Evolutionary conservation across 2,113 vertebrate species (phyloP), one percentile per base, ranked within the genome.

Genomic region (Myotis yumanensis): DNA sequence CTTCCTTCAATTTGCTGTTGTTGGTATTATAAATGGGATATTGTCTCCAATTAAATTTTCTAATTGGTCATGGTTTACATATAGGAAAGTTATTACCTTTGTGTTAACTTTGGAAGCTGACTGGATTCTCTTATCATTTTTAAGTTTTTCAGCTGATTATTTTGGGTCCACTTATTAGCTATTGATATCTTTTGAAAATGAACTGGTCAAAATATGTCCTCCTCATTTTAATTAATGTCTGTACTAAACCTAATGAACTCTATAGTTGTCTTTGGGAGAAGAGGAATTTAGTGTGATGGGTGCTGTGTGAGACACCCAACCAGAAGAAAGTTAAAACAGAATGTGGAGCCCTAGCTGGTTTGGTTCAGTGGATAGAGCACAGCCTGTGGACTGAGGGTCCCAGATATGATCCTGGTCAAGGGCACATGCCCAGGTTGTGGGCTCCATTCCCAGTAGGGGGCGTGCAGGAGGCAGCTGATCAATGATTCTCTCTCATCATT

Each of bases 31-130:
- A 87, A 82, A n/a, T 20, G 35, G 52, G 46, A 69, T 66, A 37
- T 81, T 90, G 69, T 32, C 43, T 76, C 51, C 72, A 32, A 51
- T 76, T 91, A 82, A 43, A 57, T 64, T 89, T 93, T 81, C 46
- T n/a, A 88, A 72, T 72, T 81, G 64, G 54, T 40, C 76, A 68
- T 76, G 30, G 5, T 62, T 91, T 72, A 25, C 51, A n/a, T 87
- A 80, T 48, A 75, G 30, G 16, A 84, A 79, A 35, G 3, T 66
- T 71, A 43, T 72, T 86, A 52, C 5, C 64, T 79, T 81, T 91
- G 37, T 82, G 52, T 82, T 86, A 89, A 68, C 15, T 89, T 90
- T 86, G 35, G 89, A 94, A 91, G 35, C 59, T 87, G 23, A 77
- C 68, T 85, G 68, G 17, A 12, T 85, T 90, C 43, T 75, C 37